Percentiles rank a stretch among this genome's conserved stretches.
Conservation (phyloP, 2,888 invertebrate species). For the Nezara viridula region DNA sequence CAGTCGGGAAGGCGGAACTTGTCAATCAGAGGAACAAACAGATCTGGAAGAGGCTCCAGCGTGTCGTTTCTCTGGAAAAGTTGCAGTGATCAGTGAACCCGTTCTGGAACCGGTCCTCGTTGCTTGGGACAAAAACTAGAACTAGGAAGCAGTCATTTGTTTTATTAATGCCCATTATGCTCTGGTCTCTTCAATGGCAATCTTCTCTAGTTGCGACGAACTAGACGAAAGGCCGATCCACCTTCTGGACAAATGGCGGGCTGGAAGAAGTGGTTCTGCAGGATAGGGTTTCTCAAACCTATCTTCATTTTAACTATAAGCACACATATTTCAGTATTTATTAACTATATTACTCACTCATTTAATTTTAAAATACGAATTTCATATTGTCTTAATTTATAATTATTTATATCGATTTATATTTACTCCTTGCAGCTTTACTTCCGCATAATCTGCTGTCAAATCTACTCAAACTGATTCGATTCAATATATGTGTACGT, state of each 20-base stretch:
- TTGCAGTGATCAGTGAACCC: background rate
- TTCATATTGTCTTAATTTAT: too few relatives aligned
- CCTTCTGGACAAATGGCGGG: background rate
- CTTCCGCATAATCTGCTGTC: too few relatives aligned
- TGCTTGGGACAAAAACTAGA: conserved; percentile 6
- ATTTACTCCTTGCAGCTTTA: too few relatives aligned
- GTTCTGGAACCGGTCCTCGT: conserved; percentile 13
- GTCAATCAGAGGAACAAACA: background rate
- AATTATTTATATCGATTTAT: too few relatives aligned
- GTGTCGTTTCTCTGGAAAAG: background rate
- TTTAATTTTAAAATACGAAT: too few relatives aligned
- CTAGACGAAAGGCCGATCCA: background rate
- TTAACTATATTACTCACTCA: too few relatives aligned
- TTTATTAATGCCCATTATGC: conserved; percentile 30
- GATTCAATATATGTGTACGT: too few relatives aligned
- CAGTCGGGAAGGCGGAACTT: background rate
- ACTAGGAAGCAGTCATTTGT: conserved; percentile 13
- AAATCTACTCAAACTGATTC: too few relatives aligned
- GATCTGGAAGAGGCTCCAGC: background rate
- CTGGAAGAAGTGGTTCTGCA: background rate
- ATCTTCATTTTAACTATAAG: background rate
- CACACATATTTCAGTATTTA: too few relatives aligned
- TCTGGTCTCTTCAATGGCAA: background rate
- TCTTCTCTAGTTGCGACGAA: background rate
- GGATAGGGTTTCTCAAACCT: background rate